Evolutionary conservation across 2,888 invertebrate genomes (phyloP).

Genomic region (Hermaeophaga mercurialis): DNA sequence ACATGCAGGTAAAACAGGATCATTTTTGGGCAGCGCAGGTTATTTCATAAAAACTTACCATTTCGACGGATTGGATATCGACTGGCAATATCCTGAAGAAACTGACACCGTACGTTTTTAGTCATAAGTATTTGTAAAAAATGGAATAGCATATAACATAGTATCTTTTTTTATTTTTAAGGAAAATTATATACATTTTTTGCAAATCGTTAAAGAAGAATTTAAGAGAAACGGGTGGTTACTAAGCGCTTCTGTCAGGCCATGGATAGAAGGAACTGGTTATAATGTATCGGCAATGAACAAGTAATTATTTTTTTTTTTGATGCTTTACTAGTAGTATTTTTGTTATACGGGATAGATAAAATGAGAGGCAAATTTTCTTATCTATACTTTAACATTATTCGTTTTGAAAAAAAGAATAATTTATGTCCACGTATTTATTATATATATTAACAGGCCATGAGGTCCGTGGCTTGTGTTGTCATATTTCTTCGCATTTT

Average conservation of each 20-base stretch:
- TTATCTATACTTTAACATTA: too few species aligned
- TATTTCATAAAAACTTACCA: constrained; percentile 40
- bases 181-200: constrained; percentile 36
- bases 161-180: constrained; percentile 22
- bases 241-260: constrained; percentile 37
- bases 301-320: constrained; percentile 32
- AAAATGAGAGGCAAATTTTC: too few species aligned
- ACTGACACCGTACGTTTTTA: constrained; percentile 31
- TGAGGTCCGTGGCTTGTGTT: too few species aligned
- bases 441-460: too few species aligned
- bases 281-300: constrained; percentile 42
- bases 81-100: constrained; percentile 44
- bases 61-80: constrained; percentile 45
- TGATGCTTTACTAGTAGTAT: not conserved
- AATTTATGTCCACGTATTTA: too few species aligned
- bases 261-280: constrained; percentile 35
- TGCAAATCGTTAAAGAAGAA: constrained; percentile 31
- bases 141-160: not conserved
- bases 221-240: constrained; percentile 37
- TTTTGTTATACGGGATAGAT: too few species aligned
- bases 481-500: too few species aligned
- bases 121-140: not conserved
- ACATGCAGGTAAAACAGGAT: constrained; percentile 36
- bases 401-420: too few species aligned
- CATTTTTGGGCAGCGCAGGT: constrained; percentile 41